Base-by-base conservation (phyloP, 1,140 invertebrate genomes). In the Brachionus sp. region DNA sequence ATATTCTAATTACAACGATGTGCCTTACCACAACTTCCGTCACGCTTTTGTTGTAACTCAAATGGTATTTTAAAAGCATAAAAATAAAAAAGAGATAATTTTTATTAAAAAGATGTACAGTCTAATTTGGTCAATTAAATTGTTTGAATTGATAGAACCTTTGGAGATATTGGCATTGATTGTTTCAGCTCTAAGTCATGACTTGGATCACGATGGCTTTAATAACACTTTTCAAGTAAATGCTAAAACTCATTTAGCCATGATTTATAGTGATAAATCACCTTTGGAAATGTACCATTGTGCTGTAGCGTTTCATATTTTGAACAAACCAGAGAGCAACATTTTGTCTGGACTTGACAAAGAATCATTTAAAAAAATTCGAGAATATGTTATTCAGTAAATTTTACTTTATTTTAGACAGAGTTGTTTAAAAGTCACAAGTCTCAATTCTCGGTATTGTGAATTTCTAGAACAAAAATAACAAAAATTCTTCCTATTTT, bases 231-330 rank as follows among this genome's bases (percentile, higher is more conserved):
- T 84, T 73, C 89, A 91, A 88, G 95, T 95, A 85, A 95, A 95
- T 86, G 93, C 94, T 16, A 91, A 92, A 84, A 95, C 94, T 6
- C 94, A 95, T 86, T 88, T 95, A 84, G 94, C 94, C 7, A 90
- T 95, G 70, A 91, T 93, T 84, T 95, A 95, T 89, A 95, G 95
- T 88, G 94, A 95, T 89, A 94, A 95, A 84, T 95, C 94, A 57
- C 94, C 94, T 0, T 88, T 95, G 85, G 94, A 95, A 87, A 95
- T 95, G 89, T 94, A 95, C 88, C 94, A 95, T 86, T 95, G 94
- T 87, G 94, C 93, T 35, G 93, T 95, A 62, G 92, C 94, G 10
- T 95, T 95, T 88, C 91, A 93, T 37, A 92, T 95, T 50, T 90
- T 95, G 46, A 93, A 93, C 86, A 84, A 84, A 53, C 91, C 92